These are phyloP conservation scores for Podocnemis expansa DNA, from an alignment of 2,113 vertebrate species.

Conservation along the genomic window DNA sequence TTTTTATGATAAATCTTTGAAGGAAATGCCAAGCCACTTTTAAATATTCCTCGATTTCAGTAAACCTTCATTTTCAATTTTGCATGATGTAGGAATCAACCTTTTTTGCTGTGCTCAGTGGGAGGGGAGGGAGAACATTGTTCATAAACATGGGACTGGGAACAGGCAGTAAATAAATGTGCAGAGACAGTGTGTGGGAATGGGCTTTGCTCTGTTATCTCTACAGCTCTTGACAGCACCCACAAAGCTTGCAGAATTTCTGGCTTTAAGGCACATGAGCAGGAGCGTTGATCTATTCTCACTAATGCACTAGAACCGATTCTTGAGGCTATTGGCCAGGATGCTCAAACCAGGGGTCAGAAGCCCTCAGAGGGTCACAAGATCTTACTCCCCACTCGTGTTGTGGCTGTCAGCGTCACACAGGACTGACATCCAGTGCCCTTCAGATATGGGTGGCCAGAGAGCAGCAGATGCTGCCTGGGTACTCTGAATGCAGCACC, in stretches of 20 bases:
- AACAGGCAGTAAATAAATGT: background rate
- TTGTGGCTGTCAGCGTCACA: too few relatives aligned
- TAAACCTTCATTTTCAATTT: constrained; percentile 16
- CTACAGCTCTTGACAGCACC: background rate
- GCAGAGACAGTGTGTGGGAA: background rate
- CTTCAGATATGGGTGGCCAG: too few relatives aligned
- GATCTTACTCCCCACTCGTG: too few relatives aligned
- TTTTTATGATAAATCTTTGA: background rate
- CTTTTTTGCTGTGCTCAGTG: background rate
- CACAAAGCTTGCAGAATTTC: background rate
- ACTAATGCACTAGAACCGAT: background rate
- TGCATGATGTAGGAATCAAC: background rate
- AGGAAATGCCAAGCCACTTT: constrained; percentile 15
- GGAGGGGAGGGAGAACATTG: background rate
- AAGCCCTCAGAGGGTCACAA: too few relatives aligned
- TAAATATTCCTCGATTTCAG: background rate
- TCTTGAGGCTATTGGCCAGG: background rate
- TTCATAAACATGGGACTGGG: background rate
- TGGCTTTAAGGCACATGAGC: background rate
- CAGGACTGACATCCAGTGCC: too few relatives aligned
- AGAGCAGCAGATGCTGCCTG: too few relatives aligned
- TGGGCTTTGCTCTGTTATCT: background rate
- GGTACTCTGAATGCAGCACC: too few relatives aligned
- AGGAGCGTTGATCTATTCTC: background rate
- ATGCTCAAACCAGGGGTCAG: too few relatives aligned